Percentiles rank a stretch among this genome's conserved stretches.
phyloP scores from a whole-genome alignment of 1,140 invertebrate species.

The Melanaphis sacchari region DNA sequence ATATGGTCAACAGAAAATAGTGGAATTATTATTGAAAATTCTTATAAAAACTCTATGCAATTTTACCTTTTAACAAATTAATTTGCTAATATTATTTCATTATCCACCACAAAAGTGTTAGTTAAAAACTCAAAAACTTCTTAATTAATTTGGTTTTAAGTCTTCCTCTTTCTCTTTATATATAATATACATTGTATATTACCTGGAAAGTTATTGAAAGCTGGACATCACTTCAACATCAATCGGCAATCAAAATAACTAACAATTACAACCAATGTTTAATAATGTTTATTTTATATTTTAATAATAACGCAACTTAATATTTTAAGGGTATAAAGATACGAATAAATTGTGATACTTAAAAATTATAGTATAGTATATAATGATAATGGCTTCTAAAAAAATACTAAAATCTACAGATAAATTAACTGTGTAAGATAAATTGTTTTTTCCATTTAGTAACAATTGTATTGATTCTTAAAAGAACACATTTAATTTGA shows the following conservation, averaged over 20 bases:
- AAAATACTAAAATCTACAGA: background rate
- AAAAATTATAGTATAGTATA: background rate
- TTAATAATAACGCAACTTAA: background rate
- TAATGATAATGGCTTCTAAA: background rate
- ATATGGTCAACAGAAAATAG: background rate
- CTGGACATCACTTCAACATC: background rate
- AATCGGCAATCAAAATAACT: background rate
- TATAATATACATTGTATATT: background rate
- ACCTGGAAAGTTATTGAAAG: background rate
- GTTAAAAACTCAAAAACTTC: background rate
- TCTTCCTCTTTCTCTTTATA: no score
- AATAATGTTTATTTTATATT: slow-evolving; percentile 18
- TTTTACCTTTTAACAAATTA: background rate
- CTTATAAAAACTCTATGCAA: background rate
- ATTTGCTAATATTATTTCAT: background rate
- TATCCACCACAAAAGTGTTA: background rate
- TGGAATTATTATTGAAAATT: background rate
- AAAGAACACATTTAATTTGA: no score
- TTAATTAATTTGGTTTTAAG: background rate
- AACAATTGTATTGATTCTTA: no score
- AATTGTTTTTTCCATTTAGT: background rate
- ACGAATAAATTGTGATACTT: background rate
- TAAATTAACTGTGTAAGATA: background rate
- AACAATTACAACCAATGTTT: background rate
- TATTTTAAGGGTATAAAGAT: background rate